phyloP scores from a whole-genome alignment of 2,888 invertebrate species.

The Oscheius myriophilus region DNA sequence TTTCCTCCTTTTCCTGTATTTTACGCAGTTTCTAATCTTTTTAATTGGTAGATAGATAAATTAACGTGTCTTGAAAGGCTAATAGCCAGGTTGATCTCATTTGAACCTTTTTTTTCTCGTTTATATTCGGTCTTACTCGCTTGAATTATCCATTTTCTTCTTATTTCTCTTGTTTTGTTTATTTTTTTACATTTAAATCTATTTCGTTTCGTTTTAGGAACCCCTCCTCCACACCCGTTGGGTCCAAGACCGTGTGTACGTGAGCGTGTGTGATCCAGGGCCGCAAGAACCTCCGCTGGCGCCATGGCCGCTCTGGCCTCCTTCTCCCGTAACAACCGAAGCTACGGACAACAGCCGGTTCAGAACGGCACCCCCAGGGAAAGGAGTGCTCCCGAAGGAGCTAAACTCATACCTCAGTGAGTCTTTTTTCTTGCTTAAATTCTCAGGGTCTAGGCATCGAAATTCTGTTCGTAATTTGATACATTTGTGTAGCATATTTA shows the following conservation, averaged over 20 bases:
- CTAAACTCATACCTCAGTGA: neutral
- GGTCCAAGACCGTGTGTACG: neutral
- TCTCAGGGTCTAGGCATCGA: neutral
- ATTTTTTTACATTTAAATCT: neutral
- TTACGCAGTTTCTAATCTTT: too few species aligned
- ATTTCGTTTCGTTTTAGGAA: neutral
- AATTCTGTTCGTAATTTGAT: neutral
- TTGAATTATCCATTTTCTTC: too few species aligned
- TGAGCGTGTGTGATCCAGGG: neutral
- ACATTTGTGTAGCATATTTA: too few species aligned
- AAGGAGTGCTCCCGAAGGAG: neutral
- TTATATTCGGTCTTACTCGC: too few species aligned
- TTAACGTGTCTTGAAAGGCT: too few species aligned
- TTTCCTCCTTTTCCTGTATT: too few species aligned
- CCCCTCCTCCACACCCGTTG: neutral
- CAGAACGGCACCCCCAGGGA: constrained; percentile 18
- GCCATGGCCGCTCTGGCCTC: constrained; percentile 52
- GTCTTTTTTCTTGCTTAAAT: neutral
- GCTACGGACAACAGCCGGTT: constrained; percentile 48
- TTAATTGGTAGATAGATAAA: too few species aligned
- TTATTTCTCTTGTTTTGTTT: neutral
- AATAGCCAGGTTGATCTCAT: too few species aligned
- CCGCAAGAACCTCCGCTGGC: neutral
- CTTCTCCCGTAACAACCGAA: constrained; percentile 48
- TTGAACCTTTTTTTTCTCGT: too few species aligned